Percentiles rank a stretch among this genome's conserved stretches.
Conservation (phyloP, 1,140 invertebrate genomes). For the Oryctes rhinoceros region DNA sequence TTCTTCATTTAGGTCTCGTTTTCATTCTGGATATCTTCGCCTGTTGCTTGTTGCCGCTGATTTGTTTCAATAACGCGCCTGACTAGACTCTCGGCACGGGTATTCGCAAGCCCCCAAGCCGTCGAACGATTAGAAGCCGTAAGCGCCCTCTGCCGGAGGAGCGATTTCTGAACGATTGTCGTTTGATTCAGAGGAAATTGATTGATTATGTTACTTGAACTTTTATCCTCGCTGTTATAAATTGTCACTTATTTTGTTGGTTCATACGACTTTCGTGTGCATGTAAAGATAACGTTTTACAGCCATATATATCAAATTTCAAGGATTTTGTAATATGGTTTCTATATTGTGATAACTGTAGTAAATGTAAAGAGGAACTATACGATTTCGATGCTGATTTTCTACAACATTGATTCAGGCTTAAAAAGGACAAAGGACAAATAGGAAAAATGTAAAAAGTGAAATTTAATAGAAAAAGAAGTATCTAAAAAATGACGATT, state of each 20-base stretch:
- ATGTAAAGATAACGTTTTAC: too few relatives aligned
- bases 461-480: too few relatives aligned
- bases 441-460: too few relatives aligned
- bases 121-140: slow-evolving; percentile 15
- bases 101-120: neutral
- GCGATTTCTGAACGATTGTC: slow-evolving; percentile 21
- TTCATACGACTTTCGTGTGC: neutral
- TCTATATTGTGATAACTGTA: too few relatives aligned
- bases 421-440: too few relatives aligned
- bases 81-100: neutral
- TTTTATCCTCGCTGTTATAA: neutral
- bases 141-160: slow-evolving; percentile 12
- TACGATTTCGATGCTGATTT: too few relatives aligned
- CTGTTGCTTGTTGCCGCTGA: neutral
- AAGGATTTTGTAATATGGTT: too few relatives aligned
- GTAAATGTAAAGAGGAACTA: too few relatives aligned
- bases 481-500: too few relatives aligned
- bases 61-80: slow-evolving; percentile 14
- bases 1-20: slow-evolving; percentile 28
- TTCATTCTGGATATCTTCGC: slow-evolving; percentile 24
- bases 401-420: too few relatives aligned
- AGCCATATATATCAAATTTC: too few relatives aligned
- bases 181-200: neutral
- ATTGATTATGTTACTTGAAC: slow-evolving; percentile 17
- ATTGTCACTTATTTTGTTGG: neutral